phyloP scores from a whole-genome alignment of 2,888 invertebrate species.

The Eristalinus aeneus region DNA sequence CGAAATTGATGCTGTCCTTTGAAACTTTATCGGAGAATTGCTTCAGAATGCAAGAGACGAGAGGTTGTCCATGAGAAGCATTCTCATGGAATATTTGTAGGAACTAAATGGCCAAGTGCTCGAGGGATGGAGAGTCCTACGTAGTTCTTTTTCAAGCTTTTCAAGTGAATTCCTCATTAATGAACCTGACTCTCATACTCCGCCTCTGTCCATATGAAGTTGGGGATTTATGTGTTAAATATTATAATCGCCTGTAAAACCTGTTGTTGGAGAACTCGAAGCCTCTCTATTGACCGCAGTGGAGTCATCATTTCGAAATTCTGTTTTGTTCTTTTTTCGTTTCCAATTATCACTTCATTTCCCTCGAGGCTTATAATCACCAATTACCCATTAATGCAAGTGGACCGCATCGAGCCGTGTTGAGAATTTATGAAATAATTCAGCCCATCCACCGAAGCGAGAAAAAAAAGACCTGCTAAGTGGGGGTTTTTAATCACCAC shows the following conservation, averaged over 20 bases:
- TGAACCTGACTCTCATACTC: not conserved
- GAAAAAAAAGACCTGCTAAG: not conserved
- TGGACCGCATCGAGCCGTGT: constrained; percentile 22
- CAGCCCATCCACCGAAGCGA: not conserved
- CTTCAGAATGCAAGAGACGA: not conserved
- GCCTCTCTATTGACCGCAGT: not conserved
- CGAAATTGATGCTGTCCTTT: not conserved
- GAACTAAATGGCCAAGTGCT: not conserved
- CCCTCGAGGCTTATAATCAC: constrained; percentile 17
- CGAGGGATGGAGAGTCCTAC: not conserved
- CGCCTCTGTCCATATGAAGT: not conserved
- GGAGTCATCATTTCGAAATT: not conserved
- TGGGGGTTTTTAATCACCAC: not conserved
- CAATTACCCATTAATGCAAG: constrained; percentile 57
- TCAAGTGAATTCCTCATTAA: not conserved
- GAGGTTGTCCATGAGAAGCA: not conserved
- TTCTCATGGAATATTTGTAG: not conserved
- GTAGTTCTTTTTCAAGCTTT: no score
- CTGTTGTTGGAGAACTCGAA: not conserved
- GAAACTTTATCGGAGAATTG: no score
- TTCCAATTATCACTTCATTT: constrained; percentile 42
- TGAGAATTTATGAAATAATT: not conserved
- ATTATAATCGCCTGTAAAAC: not conserved
- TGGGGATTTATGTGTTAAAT: not conserved
- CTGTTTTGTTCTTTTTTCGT: not conserved